Percentiles rank a stretch among this genome's conserved stretches.
phyloP scores from a whole-genome alignment of 2,797 vertebrate genomes.

The Poeciliopsis turneri region DNA sequence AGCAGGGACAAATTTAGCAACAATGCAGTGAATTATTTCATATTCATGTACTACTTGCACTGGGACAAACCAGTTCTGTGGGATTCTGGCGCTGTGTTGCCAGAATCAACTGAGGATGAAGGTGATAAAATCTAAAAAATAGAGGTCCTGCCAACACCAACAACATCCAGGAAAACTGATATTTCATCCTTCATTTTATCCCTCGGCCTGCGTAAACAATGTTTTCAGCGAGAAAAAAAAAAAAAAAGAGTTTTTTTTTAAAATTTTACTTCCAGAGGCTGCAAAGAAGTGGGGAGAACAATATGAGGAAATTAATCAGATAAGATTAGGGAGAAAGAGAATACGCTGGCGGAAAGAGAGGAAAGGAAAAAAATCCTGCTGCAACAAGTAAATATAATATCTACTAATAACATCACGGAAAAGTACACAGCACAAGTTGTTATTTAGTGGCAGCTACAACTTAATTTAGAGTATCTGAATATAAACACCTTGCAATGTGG shows the following conservation, averaged over 20 bases:
- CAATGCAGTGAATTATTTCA: neutral
- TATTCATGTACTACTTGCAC: neutral
- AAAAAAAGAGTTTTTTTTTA: neutral
- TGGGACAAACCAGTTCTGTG: neutral
- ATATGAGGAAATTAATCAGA: too few species aligned
- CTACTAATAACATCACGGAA: too few species aligned
- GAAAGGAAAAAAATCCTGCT: too few species aligned
- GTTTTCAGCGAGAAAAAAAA: neutral
- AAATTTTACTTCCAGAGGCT: neutral
- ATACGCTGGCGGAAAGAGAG: neutral
- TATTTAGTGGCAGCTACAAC: neutral
- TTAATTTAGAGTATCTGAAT: neutral
- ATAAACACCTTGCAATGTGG: neutral
- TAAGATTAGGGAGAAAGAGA: too few species aligned
- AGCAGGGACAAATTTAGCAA: conserved; percentile 52
- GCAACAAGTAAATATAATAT: too few species aligned
- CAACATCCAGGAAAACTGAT: neutral
- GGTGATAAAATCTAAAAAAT: neutral
- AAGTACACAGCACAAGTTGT: neutral
- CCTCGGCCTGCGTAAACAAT: neutral
- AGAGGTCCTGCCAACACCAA: neutral
- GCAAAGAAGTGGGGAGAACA: too few species aligned
- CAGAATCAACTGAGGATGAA: neutral
- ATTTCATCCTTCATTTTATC: neutral
- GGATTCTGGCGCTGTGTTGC: neutral